Percentiles rank a stretch among this genome's conserved stretches.
Conservation (phyloP, 2,888 invertebrate species). For the Apodemia hepburni region DNA sequence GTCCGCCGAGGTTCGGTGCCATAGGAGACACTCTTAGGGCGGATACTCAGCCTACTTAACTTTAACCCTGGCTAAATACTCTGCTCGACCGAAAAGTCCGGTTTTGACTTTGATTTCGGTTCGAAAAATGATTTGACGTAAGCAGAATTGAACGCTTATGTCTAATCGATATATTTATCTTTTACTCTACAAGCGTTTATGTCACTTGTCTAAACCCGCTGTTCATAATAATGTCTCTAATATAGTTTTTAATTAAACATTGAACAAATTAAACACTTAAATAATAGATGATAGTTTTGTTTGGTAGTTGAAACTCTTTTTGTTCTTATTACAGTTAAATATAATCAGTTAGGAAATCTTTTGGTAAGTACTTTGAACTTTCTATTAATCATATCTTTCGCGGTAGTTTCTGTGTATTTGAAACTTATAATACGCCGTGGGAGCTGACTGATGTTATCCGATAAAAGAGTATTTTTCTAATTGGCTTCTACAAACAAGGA, state of each 20-base stretch:
- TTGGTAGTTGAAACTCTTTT: neutral
- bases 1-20: too few relatives aligned
- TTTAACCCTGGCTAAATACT: too few relatives aligned
- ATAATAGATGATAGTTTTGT: neutral
- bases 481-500: neutral
- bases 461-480: neutral
- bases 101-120: too few relatives aligned
- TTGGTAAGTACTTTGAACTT: slow-evolving; percentile 3
- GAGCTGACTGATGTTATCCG: neutral
- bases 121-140: too few relatives aligned
- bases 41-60: too few relatives aligned
- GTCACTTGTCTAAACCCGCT: too few relatives aligned
- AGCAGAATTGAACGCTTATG: too few relatives aligned
- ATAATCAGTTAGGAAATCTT: slow-evolving; percentile 5
- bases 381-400: neutral
- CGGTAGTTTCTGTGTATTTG: neutral
- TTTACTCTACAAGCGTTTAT: too few relatives aligned
- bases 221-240: too few relatives aligned
- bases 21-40: too few relatives aligned
- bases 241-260: neutral
- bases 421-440: neutral
- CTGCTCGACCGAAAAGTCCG: too few relatives aligned
- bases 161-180: too few relatives aligned
- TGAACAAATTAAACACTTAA: neutral
- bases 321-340: neutral